Evolutionary conservation across 1,140 invertebrate species (phyloP).

Genomic region (Rhopalosiphum padi): DNA sequence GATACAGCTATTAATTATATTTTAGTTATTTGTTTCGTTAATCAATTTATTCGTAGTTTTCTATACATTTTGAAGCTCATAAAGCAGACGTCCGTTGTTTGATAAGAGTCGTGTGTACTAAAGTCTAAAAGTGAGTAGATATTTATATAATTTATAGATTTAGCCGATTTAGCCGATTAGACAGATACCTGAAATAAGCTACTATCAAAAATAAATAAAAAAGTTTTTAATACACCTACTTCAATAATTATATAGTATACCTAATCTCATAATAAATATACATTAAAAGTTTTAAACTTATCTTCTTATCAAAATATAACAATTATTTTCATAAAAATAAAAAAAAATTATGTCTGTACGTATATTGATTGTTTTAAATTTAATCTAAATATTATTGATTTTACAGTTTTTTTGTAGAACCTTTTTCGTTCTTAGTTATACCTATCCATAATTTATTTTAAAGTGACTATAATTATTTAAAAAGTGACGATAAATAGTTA

Average conservation of each 20-base stretch:
- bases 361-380: not conserved
- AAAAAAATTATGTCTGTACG: not conserved
- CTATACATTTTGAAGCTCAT: not conserved
- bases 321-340: not conserved
- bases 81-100: not conserved
- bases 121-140: not conserved
- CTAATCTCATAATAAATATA: not conserved
- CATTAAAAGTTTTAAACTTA: not conserved
- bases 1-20: not conserved
- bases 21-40: not conserved
- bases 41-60: not conserved
- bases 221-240: not conserved
- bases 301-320: not conserved
- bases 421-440: not conserved
- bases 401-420: not conserved
- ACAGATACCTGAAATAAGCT: not conserved
- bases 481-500: not conserved
- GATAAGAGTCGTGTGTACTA: not conserved
- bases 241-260: too few species aligned
- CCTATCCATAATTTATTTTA: too few species aligned
- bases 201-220: not conserved
- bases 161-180: fast-evolving
- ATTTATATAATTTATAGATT: not conserved
- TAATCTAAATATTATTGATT: not conserved
- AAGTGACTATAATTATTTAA: too few species aligned